phyloP scores from a whole-genome alignment of 2,113 vertebrate genomes.

The Empidonax traillii region DNA sequence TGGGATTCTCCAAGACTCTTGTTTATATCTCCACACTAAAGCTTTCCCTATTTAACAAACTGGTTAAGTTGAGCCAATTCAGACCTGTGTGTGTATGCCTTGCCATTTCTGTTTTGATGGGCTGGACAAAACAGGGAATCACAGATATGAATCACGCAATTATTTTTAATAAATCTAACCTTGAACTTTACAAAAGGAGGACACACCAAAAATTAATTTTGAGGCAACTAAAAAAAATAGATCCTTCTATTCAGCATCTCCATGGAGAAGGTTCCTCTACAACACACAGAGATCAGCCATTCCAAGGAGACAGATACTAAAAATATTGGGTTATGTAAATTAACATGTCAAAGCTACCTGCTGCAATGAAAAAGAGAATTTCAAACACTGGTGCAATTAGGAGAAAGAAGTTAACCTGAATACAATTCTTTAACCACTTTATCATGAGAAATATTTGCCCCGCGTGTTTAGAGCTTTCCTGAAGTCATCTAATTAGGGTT shows the following conservation, averaged over 20 bases:
- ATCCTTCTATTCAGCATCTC: not conserved
- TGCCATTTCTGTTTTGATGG: not conserved
- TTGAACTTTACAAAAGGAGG: not conserved
- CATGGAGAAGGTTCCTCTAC: not conserved
- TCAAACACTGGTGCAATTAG: not conserved
- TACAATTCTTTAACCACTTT: not conserved
- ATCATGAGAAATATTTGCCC: not conserved
- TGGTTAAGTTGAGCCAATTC: not conserved
- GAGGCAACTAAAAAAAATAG: not conserved
- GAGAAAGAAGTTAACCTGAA: not conserved
- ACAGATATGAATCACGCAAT: not conserved
- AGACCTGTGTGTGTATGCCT: not conserved
- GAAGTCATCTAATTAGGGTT: fast-evolving
- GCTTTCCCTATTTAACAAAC: not conserved
- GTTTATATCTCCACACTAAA: not conserved
- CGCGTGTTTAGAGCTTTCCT: not conserved
- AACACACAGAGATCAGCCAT: not conserved
- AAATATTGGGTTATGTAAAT: not conserved
- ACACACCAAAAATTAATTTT: not conserved
- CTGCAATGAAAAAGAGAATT: not conserved
- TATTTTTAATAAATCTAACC: not conserved
- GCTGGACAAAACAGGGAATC: not conserved
- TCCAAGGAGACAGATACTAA: not conserved
- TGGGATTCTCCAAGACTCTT: not conserved
- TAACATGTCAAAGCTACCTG: not conserved